Evolutionary conservation across 2,888 invertebrate genomes (phyloP), one percentile per base, ranked within the genome.

Genomic region (Encarsia formosa): DNA sequence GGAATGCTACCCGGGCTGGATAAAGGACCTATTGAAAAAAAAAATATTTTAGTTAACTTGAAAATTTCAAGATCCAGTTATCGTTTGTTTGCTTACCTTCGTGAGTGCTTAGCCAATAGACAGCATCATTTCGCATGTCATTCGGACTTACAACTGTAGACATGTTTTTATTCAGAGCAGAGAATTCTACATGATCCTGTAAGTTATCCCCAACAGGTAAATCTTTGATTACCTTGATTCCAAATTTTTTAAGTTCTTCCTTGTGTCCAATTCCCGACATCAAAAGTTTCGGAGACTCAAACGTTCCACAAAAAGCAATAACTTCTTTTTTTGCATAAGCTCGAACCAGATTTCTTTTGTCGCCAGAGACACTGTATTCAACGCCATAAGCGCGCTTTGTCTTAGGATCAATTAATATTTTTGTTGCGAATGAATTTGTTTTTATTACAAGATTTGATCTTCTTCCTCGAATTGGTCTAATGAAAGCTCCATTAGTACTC

Each of bases 401-500:
- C 13, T 61, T 37, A 0, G 66, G 59, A 61, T 82, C 76, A 44
- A 82, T 74, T 18, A 78, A 61, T 16, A 83, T 63, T 56, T 75
- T 75, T 31, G 73, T 70, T 11, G 77, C 81, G 19, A 71, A 60
- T 4, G 79, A 74, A 53, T 79, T 73, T 57, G 80, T 80, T 55
- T 64, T 58, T 18, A 74, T 57, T 16, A 59, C 60, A 11, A 73
- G 54, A 53, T 75, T 75, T 29, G 63, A 59, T 23, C 80, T 63
- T 53, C 75, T 76, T 15, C 77, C 61, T 37, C 84, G 75, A 50
- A 86, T 80, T 0, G 85, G 83, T 59, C 81, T 75, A n/a, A 86
- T 80, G 60, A 79, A 86, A 2, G 85, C 86, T 4, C 68, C 69
- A 62, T 85, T 86, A 0, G 78, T 76, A 20, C 85, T 86, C 39